Percentiles rank a stretch among this genome's conserved stretches.
Evolutionary conservation across 2,888 invertebrate genomes (phyloP).

Genomic region (Chloroclystis v-ata): DNA sequence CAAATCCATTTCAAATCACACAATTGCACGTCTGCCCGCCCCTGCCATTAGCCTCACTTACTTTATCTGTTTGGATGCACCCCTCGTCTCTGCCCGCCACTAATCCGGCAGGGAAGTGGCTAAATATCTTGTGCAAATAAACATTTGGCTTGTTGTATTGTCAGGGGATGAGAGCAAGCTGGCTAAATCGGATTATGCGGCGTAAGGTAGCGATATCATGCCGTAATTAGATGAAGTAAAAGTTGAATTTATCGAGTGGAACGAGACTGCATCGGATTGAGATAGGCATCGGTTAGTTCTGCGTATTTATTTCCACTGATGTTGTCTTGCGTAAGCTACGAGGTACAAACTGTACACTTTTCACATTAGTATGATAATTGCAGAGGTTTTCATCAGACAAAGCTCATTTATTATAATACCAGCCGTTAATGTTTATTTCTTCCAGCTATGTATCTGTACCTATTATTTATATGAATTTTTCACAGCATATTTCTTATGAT

Average conservation of each 20-base stretch:
- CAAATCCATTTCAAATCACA: conserved; percentile 63
- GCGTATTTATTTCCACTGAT: conserved; percentile 17
- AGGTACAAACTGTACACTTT: conserved; percentile 4
- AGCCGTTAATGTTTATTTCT: neutral
- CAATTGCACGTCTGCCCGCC: conserved; percentile 63
- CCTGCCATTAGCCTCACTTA: conserved; percentile 66
- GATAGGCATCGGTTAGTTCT: conserved; percentile 18
- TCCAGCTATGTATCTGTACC: too few relatives aligned
- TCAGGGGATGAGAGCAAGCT: conserved; percentile 59
- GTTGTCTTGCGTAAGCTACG: neutral
- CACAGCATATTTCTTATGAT: too few relatives aligned
- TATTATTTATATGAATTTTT: too few relatives aligned
- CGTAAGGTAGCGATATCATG: conserved; percentile 57
- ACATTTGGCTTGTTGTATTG: conserved; percentile 69
- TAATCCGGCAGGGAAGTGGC: conserved; percentile 75
- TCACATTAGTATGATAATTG: conserved; percentile 3
- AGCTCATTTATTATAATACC: neutral
- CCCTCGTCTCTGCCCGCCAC: conserved; percentile 64
- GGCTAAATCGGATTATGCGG: conserved; percentile 69
- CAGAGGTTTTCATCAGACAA: neutral
- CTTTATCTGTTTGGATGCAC: conserved; percentile 57
- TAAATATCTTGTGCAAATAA: conserved; percentile 79
- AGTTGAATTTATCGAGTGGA: conserved; percentile 46
- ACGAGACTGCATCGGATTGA: conserved; percentile 24
- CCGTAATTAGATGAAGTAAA: conserved; percentile 57